Evolutionary conservation across 2,797 vertebrate genomes (phyloP).

Genomic region (Thalassophryne amazonica): DNA sequence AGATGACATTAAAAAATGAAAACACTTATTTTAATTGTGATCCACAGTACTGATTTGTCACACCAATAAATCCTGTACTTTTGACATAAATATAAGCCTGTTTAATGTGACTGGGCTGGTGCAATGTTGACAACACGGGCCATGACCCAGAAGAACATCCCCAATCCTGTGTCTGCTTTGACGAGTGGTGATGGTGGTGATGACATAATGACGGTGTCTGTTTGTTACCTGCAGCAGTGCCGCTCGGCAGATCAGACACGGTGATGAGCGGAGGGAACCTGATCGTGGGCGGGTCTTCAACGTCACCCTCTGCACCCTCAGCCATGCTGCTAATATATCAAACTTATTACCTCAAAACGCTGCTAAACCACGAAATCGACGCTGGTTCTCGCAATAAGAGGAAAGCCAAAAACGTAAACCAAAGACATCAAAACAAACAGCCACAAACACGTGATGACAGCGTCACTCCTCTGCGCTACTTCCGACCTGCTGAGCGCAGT

Average conservation of each 20-base stretch:
- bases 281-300: slow-evolving; percentile 56
- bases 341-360: not conserved
- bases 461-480: slow-evolving; percentile 17
- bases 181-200: too few species aligned
- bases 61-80: too few species aligned
- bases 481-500: slow-evolving; percentile 39
- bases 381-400: not conserved
- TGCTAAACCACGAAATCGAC: not conserved
- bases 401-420: not conserved
- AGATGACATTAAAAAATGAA: too few species aligned
- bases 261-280: slow-evolving; percentile 69
- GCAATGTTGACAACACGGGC: too few species aligned
- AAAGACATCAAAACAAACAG: slow-evolving; percentile 39
- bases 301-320: slow-evolving; percentile 58
- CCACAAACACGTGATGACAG: slow-evolving; percentile 26
- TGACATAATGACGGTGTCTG: too few species aligned
- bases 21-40: too few species aligned
- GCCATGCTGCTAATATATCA: slow-evolving; percentile 54
- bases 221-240: slow-evolving; percentile 70
- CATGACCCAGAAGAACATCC: too few species aligned
- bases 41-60: too few species aligned
- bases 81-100: too few species aligned
- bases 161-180: too few species aligned
- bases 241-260: slow-evolving; percentile 61
- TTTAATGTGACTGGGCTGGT: too few species aligned